Evolutionary conservation across 92 coral and sea anemone genomes (phyloP), one percentile per base, ranked within the genome.

Genomic region (Bergia puertoricense): DNA sequence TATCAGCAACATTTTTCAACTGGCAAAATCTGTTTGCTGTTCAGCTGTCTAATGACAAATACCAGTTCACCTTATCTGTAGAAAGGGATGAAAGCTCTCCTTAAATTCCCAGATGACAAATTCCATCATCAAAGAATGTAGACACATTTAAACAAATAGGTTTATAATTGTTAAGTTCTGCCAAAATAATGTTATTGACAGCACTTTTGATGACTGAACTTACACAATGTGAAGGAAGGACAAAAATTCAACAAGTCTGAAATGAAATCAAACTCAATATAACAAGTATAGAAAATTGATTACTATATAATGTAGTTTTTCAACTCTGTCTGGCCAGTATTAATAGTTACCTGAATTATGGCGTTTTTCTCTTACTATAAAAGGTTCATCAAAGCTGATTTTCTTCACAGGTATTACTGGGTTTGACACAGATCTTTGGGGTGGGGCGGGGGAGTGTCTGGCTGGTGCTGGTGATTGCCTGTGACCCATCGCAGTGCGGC

Each of bases 271-370:
- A 69, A 69, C 23, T 69, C 74, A 69, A 69, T 30, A 22, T 9
- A 5, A 22, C 74, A 69, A 30, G 30, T 30, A 30, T 30, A 30
- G 30, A 30, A 30, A 30, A 30, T 30, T 30, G 30, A 30, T 30
- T 30, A 30, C 30, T 30, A 23, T 40, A 38, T 9, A 57, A 39
- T 74, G 9, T 14, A 74, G 45, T 2, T 74, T 74, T 37, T 74
- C 9, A 36, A 72, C 76, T 72, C 20, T 74, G 42, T 37, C 7
- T 36, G 46, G 8, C 42, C 37, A 74, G 16, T 22, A 38, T 1
- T 5, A 36, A 43, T 71, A 30, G 30, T 30, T 30, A 84, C 87
- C 87, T 84, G 87, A 84, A 84, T 84, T 84, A 54, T 84, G 87
- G 30, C 87, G 87, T 48, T 36, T 71, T 6, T 84, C 87, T 36